Conservation (phyloP, 2,113 vertebrate species). For the Catagonus wagneri region DNA sequence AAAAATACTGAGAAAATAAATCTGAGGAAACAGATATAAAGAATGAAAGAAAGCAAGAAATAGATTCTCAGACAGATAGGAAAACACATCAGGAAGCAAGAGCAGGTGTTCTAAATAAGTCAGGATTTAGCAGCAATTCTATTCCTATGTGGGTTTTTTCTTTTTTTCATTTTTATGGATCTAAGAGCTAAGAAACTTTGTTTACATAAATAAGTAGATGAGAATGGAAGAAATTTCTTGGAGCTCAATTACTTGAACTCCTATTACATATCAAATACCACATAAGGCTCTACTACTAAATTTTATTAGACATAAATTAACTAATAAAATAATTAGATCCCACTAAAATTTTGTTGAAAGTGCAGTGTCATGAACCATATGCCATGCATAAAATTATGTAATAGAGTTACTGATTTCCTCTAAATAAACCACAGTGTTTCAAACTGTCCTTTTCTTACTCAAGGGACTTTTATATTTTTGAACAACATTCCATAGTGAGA, state of each 20-base stretch:
- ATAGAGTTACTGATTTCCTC: not conserved
- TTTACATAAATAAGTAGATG: not conserved
- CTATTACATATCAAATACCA: not conserved
- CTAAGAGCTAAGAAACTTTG: not conserved
- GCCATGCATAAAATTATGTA: not conserved
- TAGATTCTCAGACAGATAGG: not conserved
- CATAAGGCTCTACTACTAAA: not conserved
- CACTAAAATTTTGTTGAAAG: not conserved
- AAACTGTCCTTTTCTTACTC: not conserved
- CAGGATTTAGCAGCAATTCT: not conserved
- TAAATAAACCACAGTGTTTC: not conserved
- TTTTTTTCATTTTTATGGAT: not conserved
- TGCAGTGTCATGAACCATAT: not conserved
- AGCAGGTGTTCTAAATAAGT: not conserved
- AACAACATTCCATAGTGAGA: not conserved
- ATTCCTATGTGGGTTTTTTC: not conserved
- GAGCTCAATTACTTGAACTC: not conserved
- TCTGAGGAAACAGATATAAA: not conserved
- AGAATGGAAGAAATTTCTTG: not conserved
- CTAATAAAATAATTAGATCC: not conserved
- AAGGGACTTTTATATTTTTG: not conserved
- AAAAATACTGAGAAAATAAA: not conserved
- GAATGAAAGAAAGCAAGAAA: not conserved
- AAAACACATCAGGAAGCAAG: not conserved
- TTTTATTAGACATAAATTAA: not conserved